phyloP scores from a whole-genome alignment of 2,888 invertebrate genomes.

The Lithodes maja region DNA sequence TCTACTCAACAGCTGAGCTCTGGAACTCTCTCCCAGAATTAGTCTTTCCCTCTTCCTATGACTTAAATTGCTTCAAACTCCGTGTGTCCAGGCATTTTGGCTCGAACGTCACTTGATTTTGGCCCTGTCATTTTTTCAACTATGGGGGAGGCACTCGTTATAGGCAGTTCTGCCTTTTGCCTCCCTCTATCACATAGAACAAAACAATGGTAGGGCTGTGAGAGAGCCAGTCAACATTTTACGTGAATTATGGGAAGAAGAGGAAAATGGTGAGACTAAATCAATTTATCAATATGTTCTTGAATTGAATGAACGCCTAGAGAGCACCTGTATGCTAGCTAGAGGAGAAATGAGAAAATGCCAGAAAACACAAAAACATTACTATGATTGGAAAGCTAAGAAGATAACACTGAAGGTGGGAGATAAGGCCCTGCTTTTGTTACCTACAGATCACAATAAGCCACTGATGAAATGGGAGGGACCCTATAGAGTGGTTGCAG shows the following conservation, averaged over 20 bases:
- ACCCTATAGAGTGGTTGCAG: not conserved
- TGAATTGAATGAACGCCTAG: not conserved
- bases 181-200: too few relatives aligned
- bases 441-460: not conserved
- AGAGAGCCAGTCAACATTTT: not conserved
- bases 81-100: too few relatives aligned
- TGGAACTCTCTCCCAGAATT: too few relatives aligned
- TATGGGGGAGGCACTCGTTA: too few relatives aligned
- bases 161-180: too few relatives aligned
- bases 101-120: too few relatives aligned
- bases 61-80: too few relatives aligned
- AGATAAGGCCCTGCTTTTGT: not conserved
- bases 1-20: too few relatives aligned
- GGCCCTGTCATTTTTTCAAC: too few relatives aligned
- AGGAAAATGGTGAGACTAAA: not conserved
- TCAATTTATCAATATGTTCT: conserved; percentile 3
- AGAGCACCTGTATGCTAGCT: conserved; percentile 5
- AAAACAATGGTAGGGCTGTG: not conserved
- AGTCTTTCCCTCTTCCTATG: too few relatives aligned
- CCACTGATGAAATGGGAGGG: not conserved
- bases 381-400: not conserved
- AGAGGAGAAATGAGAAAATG: conserved; percentile 18
- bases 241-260: not conserved
- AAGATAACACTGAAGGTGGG: not conserved
- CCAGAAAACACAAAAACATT: not conserved